These are phyloP conservation scores for Ambastaia sidthimunki DNA, from an alignment of 2,797 vertebrate genomes.

Conservation along the genomic window DNA sequence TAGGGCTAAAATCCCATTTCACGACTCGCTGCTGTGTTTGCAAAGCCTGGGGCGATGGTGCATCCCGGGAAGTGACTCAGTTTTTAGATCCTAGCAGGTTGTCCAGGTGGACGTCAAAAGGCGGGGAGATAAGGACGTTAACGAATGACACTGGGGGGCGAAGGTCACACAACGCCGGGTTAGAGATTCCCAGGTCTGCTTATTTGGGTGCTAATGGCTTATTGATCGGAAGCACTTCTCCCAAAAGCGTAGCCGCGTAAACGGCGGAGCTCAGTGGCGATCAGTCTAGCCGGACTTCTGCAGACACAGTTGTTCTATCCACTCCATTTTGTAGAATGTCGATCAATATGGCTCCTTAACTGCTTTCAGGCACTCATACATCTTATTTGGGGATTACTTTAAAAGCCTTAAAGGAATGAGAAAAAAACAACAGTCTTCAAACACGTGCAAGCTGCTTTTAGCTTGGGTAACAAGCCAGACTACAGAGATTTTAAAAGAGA, in stretches of 20 bases:
- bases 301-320: conserved; percentile 68
- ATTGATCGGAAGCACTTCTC: conserved; percentile 71
- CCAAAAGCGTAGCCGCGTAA: conserved; percentile 32
- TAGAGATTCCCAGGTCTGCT: conserved; percentile 48
- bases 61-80: conserved; percentile 51
- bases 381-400: conserved; percentile 32
- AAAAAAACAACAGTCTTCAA: neutral
- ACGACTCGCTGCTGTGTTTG: conserved; percentile 77
- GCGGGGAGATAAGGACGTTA: conserved; percentile 57
- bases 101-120: conserved; percentile 61
- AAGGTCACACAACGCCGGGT: conserved; percentile 57
- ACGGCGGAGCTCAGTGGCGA: conserved; percentile 37
- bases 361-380: conserved; percentile 22
- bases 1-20: conserved; percentile 80
- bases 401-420: conserved; percentile 28
- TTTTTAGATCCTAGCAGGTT: conserved; percentile 61
- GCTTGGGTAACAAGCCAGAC: neutral
- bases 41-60: conserved; percentile 67
- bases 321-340: conserved; percentile 58
- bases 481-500: conserved; percentile 6
- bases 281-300: conserved; percentile 54
- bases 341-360: conserved; percentile 58
- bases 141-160: conserved; percentile 61
- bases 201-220: conserved; percentile 79
- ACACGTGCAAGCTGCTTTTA: conserved; percentile 10